Percentiles rank a stretch among this genome's conserved stretches.
These are phyloP conservation scores for Euthynnus affinis DNA, from an alignment of 2,797 vertebrate species.

Conservation along the genomic window DNA sequence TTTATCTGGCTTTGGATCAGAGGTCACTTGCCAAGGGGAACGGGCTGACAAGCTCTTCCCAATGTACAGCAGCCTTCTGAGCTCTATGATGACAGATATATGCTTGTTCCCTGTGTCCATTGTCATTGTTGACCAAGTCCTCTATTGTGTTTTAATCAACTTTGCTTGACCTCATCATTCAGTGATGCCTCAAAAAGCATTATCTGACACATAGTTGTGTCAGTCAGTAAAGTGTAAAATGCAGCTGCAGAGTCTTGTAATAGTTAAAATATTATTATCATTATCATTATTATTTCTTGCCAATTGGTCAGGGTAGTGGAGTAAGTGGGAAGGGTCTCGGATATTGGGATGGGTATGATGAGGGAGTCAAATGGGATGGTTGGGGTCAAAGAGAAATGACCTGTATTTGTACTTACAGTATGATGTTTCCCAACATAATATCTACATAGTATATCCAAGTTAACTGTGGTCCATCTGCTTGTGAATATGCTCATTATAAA, in stretches of 20 bases:
- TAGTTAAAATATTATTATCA: too few species aligned
- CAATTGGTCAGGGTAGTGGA: too few species aligned
- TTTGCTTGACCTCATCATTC: constrained; percentile 40
- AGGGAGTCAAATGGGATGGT: too few species aligned
- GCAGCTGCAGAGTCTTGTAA: constrained; percentile 5
- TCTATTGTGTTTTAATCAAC: constrained; percentile 65
- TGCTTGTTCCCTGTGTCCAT: constrained; percentile 57
- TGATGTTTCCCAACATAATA: not conserved
- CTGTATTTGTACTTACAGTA: too few species aligned
- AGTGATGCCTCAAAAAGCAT: not conserved
- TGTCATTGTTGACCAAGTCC: constrained; percentile 67
- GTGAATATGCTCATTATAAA: too few species aligned
- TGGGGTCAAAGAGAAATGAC: too few species aligned
- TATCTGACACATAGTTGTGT: not conserved
- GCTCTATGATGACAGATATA: constrained; percentile 65
- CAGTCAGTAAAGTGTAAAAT: constrained; percentile 6
- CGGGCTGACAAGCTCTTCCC: constrained; percentile 46
- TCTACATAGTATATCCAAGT: not conserved
- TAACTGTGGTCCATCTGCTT: not conserved
- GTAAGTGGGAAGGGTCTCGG: too few species aligned
- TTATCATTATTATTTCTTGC: too few species aligned
- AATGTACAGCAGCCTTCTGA: constrained; percentile 64
- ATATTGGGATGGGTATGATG: too few species aligned
- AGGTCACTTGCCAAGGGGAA: constrained; percentile 56
- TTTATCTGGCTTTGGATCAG: constrained; percentile 77